Evolutionary conservation across 2,113 vertebrate species (phyloP).

Genomic region (Atlantisia rogersi): DNA sequence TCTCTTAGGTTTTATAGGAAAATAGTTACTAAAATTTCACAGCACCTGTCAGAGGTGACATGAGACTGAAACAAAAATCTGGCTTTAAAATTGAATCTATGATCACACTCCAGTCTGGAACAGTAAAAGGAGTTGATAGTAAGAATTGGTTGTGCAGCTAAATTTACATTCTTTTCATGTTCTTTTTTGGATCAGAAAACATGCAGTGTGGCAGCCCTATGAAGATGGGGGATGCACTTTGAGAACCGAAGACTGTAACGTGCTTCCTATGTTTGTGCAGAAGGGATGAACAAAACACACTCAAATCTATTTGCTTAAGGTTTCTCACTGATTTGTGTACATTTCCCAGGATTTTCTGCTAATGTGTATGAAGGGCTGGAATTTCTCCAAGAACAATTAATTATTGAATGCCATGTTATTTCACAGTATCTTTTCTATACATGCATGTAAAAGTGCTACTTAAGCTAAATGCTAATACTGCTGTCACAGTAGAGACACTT

Average conservation of each 20-base stretch:
- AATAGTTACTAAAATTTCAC: neutral
- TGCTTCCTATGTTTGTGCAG: neutral
- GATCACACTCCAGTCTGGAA: neutral
- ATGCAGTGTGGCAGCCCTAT: neutral
- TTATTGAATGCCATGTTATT: neutral
- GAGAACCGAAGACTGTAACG: neutral
- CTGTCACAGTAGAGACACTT: neutral
- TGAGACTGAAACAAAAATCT: neutral
- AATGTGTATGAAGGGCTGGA: neutral
- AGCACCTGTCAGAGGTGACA: neutral
- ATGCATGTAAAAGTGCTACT: neutral
- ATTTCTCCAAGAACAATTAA: neutral
- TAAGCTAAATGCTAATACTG: neutral
- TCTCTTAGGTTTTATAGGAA: neutral
- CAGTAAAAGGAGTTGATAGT: neutral
- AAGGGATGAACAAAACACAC: neutral
- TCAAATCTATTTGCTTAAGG: neutral
- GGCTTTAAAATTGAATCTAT: neutral
- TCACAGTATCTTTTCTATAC: neutral
- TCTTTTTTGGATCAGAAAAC: neutral
- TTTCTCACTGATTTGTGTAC: neutral
- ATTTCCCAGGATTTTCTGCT: neutral
- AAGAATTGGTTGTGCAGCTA: neutral
- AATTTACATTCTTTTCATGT: neutral
- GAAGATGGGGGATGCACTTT: neutral